These are phyloP conservation scores for Macheiramphus alcinus DNA, from an alignment of 2,113 vertebrate genomes.

Conservation along the genomic window DNA sequence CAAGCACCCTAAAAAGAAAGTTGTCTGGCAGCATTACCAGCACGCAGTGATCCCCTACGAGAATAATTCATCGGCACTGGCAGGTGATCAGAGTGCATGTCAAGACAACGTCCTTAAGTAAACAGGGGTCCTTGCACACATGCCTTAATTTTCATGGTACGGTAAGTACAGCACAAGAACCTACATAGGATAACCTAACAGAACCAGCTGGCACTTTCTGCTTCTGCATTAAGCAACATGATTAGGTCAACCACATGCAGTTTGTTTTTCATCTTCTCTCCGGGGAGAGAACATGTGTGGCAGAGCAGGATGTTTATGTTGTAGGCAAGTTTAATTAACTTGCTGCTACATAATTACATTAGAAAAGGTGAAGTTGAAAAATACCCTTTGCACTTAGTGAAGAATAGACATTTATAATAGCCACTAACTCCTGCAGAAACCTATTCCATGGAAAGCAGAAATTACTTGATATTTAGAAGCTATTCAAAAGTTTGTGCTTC, in stretches of 20 bases:
- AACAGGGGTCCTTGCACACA: background rate
- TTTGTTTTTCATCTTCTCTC: slow-evolving; percentile 10
- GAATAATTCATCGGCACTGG: background rate
- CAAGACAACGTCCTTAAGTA: background rate
- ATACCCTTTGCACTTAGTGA: background rate
- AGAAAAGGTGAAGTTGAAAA: background rate
- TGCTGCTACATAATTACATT: background rate
- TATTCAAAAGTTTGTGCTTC: background rate
- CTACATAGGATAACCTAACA: background rate
- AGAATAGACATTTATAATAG: background rate
- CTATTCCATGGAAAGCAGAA: background rate
- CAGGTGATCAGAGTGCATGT: background rate
- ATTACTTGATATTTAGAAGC: background rate
- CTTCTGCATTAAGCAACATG: background rate
- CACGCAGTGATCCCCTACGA: background rate
- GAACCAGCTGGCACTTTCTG: slow-evolving; percentile 5
- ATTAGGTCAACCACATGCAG: background rate
- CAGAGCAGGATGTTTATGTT: background rate
- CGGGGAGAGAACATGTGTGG: background rate
- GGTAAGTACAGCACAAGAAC: background rate
- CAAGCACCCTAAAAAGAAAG: background rate
- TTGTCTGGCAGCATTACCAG: background rate
- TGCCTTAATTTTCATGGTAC: background rate
- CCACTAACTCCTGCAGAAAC: background rate
- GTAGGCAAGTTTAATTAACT: background rate